These are phyloP conservation scores for Phocoena phocoena DNA, from an alignment of 2,113 vertebrate genomes.

Conservation along the genomic window DNA sequence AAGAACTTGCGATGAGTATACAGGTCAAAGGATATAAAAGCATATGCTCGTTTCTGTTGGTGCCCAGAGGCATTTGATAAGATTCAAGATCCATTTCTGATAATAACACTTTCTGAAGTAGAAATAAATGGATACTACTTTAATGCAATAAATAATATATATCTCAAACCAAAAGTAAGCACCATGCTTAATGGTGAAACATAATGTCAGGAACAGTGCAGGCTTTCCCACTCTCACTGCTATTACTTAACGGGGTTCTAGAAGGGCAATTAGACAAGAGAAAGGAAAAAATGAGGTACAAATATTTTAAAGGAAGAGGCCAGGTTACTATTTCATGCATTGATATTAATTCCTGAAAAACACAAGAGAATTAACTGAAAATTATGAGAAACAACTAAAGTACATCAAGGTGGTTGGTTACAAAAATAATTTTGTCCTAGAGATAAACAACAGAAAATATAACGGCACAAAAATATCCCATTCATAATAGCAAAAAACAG, in stretches of 20 bases:
- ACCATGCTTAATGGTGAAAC: slow-evolving; percentile 34
- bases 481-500: not conserved
- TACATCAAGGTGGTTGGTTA: not conserved
- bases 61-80: slow-evolving; percentile 6
- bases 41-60: not conserved
- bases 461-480: not conserved
- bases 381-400: not conserved
- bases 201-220: not conserved
- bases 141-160: slow-evolving; percentile 76
- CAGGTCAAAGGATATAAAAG: not conserved
- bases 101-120: slow-evolving; percentile 38
- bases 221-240: not conserved
- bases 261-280: slow-evolving; percentile 15
- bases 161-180: slow-evolving; percentile 47
- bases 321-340: not conserved
- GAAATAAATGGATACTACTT: slow-evolving; percentile 64
- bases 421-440: slow-evolving; percentile 5
- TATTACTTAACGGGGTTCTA: not conserved
- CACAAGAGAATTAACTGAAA: not conserved
- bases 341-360: slow-evolving; percentile 38
- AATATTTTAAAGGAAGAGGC: not conserved
- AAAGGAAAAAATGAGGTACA: not conserved
- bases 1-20: not conserved
- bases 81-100: slow-evolving; percentile 50
- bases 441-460: not conserved